Evolutionary conservation across 2,888 invertebrate genomes (phyloP), one percentile per base, ranked within the genome.

Genomic region (Pristionchus exspectatus): DNA sequence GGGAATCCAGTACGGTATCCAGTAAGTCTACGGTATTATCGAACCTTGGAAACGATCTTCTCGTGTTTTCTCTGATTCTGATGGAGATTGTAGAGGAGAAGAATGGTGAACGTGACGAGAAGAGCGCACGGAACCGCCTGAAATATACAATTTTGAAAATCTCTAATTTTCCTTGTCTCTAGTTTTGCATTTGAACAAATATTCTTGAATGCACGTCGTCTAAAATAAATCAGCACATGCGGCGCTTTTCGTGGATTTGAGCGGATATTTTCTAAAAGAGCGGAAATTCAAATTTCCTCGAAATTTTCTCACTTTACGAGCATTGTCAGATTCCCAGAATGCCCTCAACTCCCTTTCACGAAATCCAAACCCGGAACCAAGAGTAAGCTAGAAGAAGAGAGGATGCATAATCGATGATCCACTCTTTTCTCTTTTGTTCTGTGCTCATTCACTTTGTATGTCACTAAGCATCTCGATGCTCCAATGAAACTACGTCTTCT

Each of bases 91-190:
- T 89, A 91, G 33, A 93, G 90, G 44, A 93, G 90, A 16, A 92
- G 92, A 44, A 93, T 59, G 27, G 94, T 93, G 91, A 93, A 94
- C n/a, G 91, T 74, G 72, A 93, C 66, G n/a, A 93, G 91, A 56
- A 93, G 89, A 63, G 91, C 86, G 56, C 93, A 93, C 14, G 93
- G 93, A 54, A 93, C 90, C 16, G 93, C 93, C 92, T 94, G 66
- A 38, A 91, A 9, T 50, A 12, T 50, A 9, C 9, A 50, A 50
- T 50, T 50, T 50, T 50, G 9, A 50, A 50, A 89, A 4, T 56
- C 14, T 38, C 18, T 63, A 38, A 38, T 83, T 77, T 27, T 21
- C 9, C 1, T 72, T 12, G 9, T 30, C 7, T 74, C 16, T 21
- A 30, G 14, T 81, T 38, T 38, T 38, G 30, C 27, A 2, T 44